Evolutionary conservation across 2,113 vertebrate genomes (phyloP), one percentile per base, ranked within the genome.

Genomic region (Poecile atricapillus): DNA sequence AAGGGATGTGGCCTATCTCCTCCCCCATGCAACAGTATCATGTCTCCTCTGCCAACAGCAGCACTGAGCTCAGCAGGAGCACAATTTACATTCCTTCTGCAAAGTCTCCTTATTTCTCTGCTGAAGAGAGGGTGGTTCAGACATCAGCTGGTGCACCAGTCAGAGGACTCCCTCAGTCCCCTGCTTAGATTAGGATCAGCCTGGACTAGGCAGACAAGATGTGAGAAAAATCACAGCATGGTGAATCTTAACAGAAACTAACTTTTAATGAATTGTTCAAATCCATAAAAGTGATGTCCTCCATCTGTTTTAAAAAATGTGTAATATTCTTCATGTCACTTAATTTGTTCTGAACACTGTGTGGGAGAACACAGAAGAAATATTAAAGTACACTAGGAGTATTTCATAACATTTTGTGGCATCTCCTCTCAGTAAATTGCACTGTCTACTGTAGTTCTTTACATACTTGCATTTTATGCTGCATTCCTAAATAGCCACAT

Each of bases 251-350:
- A 64, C 28, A 90, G n/a, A 93, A 93, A 31, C 21, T 69, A 63
- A 88, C 71, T 95, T 94, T 24, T 68, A 92, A 91, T 82, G 35
- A 89, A 82, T 89, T 95, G 83, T 78, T 91, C 77, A 92, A 81
- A 94, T 71, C 56, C 49, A 69, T 78, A 71, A 60, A 81, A 95
- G 46, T 71, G 41, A 91, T 84, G 67, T 53, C 31, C 56, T 53
- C 58, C 65, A 94, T 89, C 95, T 96, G 93, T 71, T 97, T 71
- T 28, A 39, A 64, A 94, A 93, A 82, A 80, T 10, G 25, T 76
- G 83, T n/a, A 78, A 89, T 84, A 95, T 73, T 84, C 65, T 82
- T 94, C 83, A 64, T 84, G 77, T 79, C 77, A 95, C 74, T 95
- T 95, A 73, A 89, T 58, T 87, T 79, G 27, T 67, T 91, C 77